phyloP scores from a whole-genome alignment of 2,113 vertebrate genomes.

The Melanotaenia duboulayi region DNA sequence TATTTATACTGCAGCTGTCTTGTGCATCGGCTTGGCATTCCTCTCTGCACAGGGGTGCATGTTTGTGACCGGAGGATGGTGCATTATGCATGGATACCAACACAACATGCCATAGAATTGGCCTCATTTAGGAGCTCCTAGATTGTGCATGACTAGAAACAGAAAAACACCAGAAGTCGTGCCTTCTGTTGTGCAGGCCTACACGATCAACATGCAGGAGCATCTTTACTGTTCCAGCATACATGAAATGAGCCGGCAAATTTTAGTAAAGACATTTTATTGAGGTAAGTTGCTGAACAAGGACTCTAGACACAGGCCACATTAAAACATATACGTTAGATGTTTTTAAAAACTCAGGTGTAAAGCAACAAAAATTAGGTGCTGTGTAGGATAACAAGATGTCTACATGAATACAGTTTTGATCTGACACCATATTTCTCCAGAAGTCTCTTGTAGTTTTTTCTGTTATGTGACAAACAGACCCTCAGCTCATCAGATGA shows the following conservation, averaged over 20 bases:
- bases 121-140: conserved; percentile 9
- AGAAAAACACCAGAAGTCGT: conserved; percentile 22
- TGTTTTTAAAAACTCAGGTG: conserved; percentile 18
- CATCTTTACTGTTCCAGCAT: background rate
- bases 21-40: conserved; percentile 15
- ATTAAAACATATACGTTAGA: conserved; percentile 49
- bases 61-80: conserved; percentile 6
- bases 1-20: conserved; percentile 48
- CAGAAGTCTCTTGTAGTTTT: background rate
- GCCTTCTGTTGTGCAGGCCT: background rate
- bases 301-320: conserved; percentile 36
- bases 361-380: conserved; percentile 43
- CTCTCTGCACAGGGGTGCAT: conserved; percentile 23
- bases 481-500: background rate
- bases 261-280: conserved; percentile 68
- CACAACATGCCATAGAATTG: background rate
- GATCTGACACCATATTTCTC: background rate
- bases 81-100: conserved; percentile 27
- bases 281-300: conserved; percentile 55
- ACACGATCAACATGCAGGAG: background rate
- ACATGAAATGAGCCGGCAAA: background rate
- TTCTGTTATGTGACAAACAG: conserved; percentile 10
- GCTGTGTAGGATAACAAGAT: conserved; percentile 10
- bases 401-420: conserved; percentile 50
- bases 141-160: conserved; percentile 7